Percentiles rank a stretch among this genome's conserved stretches.
Conservation (phyloP, 1,140 invertebrate species). For the Sitobion miscanthi region DNA sequence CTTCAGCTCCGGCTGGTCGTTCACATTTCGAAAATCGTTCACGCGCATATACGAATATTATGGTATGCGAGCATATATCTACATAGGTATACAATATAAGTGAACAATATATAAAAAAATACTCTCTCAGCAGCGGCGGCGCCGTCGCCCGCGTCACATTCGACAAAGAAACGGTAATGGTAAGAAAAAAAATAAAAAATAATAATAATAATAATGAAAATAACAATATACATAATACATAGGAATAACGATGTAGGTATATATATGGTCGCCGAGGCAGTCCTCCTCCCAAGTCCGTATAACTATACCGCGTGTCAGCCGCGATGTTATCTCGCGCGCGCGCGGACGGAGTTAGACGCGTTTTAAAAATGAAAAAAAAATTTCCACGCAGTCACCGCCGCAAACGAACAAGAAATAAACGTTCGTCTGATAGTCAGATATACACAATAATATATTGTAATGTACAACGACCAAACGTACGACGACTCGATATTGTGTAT, state of each 20-base stretch:
- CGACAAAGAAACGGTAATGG: constrained; percentile 7
- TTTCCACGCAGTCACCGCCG: neutral
- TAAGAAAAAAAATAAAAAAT: neutral
- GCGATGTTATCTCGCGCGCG: neutral
- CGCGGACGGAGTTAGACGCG: neutral
- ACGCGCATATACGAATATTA: neutral
- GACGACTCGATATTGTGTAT: neutral
- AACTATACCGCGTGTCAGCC: neutral
- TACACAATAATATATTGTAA: constrained; percentile 5
- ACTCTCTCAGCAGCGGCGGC: neutral
- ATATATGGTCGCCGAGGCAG: neutral
- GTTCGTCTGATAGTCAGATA: neutral
- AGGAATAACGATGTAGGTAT: neutral
- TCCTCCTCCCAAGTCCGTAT: neutral
- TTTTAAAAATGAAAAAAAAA: constrained; percentile 10
- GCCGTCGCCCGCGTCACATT: neutral
- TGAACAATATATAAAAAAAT: neutral
- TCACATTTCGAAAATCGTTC: neutral
- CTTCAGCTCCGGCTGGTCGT: neutral
- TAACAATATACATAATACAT: constrained; percentile 1
- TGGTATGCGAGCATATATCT: too few species aligned
- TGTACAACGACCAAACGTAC: neutral
- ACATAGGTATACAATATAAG: too few species aligned
- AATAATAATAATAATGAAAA: constrained; percentile 14
- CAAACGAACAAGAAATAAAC: neutral